Percentiles rank a stretch among this genome's conserved stretches.
Evolutionary conservation across 2,888 invertebrate species (phyloP).

Genomic region (Philonicus albiceps): DNA sequence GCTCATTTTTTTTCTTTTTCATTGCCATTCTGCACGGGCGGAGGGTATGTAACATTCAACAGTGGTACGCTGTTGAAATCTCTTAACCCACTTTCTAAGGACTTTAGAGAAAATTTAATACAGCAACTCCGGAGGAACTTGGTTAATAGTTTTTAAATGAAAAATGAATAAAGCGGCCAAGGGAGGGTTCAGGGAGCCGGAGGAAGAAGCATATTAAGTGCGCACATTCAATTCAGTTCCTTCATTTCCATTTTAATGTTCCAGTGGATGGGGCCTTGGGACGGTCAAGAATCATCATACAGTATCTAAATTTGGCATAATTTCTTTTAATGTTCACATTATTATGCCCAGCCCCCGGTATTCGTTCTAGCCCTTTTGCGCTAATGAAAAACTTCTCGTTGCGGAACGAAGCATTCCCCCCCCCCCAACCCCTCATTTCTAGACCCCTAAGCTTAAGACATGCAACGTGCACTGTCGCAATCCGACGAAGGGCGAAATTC

Average conservation of each 20-base stretch:
- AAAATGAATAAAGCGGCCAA: neutral
- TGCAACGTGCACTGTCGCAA: neutral
- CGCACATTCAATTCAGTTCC: neutral
- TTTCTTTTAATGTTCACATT: neutral
- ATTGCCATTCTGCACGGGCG: neutral
- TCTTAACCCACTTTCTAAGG: constrained; percentile 26
- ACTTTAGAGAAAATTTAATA: constrained; percentile 26
- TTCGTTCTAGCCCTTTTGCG: neutral
- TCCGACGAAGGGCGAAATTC: neutral
- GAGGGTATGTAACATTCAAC: constrained; percentile 24
- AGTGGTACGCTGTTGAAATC: constrained; percentile 10
- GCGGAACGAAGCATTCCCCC: neutral
- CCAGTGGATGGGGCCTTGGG: neutral
- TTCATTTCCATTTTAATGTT: neutral
- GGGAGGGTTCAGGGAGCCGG: neutral
- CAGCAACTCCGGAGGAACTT: constrained; percentile 4
- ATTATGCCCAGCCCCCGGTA: neutral
- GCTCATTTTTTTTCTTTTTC: neutral
- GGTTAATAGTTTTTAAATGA: constrained; percentile 30
- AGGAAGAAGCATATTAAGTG: neutral
- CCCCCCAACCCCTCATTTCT: too few species aligned
- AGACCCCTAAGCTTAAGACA: neutral
- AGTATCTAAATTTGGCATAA: neutral
- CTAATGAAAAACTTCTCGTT: neutral
- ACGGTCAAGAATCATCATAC: neutral